phyloP scores from a whole-genome alignment of 1,140 invertebrate species.

The Chymomyza costata region DNA sequence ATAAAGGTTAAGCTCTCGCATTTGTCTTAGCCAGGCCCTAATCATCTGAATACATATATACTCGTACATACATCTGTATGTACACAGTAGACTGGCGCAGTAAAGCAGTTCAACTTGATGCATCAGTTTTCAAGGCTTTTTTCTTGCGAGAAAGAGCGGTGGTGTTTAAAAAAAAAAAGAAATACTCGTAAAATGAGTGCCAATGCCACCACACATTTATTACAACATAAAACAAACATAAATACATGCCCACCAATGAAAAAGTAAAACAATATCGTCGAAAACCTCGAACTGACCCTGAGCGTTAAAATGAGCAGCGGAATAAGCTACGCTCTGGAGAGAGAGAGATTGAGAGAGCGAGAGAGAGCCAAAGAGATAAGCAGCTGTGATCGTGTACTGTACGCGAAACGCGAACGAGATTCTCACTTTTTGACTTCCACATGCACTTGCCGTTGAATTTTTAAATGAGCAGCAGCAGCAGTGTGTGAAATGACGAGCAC shows the following conservation, averaged over 20 bases:
- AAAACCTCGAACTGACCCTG: constrained; percentile 63
- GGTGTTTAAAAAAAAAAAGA: constrained; percentile 12
- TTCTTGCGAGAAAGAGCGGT: no score
- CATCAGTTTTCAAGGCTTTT: constrained; percentile 27
- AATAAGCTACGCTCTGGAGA: constrained; percentile 28
- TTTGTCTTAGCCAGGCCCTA: no score
- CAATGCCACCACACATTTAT: constrained; percentile 24
- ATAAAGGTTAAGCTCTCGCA: no score
- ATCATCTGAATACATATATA: no score
- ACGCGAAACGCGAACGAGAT: no score
- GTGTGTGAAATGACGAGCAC: no score
- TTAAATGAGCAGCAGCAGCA: no score
- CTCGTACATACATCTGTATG: no score
- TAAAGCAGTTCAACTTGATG: constrained; percentile 29
- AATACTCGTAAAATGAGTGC: constrained; percentile 32
- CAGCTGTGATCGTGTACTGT: constrained; percentile 8
- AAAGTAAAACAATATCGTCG: not conserved
- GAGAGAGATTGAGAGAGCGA: constrained; percentile 9
- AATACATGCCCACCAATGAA: constrained; percentile 14
- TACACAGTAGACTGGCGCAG: constrained; percentile 9
- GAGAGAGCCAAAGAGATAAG: constrained; percentile 8
- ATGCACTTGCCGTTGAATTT: no score
- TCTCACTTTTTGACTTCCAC: no score
- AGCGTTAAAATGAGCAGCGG: constrained; percentile 41
- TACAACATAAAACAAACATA: constrained; percentile 39